A percentile compares a stretch with the other conserved stretches of the same genome.
phyloP scores from a whole-genome alignment of 2,888 invertebrate genomes.

The Cistogaster globosa region DNA sequence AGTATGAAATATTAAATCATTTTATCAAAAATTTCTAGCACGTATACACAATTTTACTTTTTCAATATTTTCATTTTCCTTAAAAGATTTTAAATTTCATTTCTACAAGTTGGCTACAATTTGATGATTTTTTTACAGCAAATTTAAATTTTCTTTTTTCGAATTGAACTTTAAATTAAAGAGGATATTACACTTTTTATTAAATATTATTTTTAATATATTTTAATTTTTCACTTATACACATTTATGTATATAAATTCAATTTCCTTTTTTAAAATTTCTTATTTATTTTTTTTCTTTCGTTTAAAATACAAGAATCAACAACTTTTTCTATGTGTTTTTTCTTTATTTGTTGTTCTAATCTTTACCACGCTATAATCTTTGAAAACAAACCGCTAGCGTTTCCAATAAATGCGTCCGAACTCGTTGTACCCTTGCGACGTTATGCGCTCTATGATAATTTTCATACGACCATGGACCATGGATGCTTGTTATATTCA shows the following conservation, averaged over 20 bases:
- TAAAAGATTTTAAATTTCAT: not conserved
- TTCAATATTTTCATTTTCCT: not conserved
- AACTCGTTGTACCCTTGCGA: conserved; percentile 83
- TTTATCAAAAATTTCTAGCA: too few relatives aligned
- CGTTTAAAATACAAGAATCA: conserved; percentile 60
- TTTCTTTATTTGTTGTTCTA: conserved; percentile 48
- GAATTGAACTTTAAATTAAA: not conserved
- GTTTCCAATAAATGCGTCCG: conserved; percentile 81
- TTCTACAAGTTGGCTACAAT: not conserved
- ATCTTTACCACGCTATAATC: conserved; percentile 71
- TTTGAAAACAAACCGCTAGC: conserved; percentile 67
- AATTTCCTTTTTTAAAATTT: conserved; percentile 40
- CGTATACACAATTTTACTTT: conserved; percentile 10
- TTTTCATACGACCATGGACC: conserved; percentile 82
- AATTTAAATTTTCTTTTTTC: not conserved
- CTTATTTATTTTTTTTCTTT: not conserved
- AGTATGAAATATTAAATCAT: not conserved
- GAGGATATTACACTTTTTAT: conserved; percentile 31
- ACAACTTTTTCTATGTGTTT: conserved; percentile 61
- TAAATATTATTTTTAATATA: conserved; percentile 30
- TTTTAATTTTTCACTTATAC: conserved; percentile 15
- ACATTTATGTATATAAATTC: conserved; percentile 48
- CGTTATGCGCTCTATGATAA: conserved; percentile 83
- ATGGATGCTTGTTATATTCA: conserved; percentile 69
- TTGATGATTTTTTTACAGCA: not conserved